A percentile compares a stretch with the other conserved stretches of the same genome.
These are phyloP conservation scores for Tachuris rubrigastra DNA, from an alignment of 2,113 vertebrate genomes.

Conservation along the genomic window DNA sequence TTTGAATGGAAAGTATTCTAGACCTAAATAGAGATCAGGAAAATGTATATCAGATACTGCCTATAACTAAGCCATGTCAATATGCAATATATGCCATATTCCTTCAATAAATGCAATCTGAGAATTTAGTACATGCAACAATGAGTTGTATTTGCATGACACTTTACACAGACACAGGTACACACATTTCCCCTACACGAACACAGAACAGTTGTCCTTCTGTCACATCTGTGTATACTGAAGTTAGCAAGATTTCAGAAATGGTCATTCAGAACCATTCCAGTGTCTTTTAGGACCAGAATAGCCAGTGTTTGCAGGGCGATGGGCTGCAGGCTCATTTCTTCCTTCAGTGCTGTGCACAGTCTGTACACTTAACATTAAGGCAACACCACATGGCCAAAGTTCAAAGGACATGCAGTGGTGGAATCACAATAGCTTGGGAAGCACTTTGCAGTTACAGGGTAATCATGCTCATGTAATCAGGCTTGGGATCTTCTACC, in stretches of 20 bases:
- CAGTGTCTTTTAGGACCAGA: not conserved
- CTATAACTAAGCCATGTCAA: not conserved
- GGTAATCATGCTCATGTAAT: not conserved
- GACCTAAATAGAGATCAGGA: not conserved
- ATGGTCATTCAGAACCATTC: not conserved
- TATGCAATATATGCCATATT: not conserved
- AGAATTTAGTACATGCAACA: not conserved
- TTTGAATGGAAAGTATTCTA: not conserved
- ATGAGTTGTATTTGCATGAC: not conserved
- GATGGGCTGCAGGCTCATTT: not conserved
- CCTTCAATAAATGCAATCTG: not conserved
- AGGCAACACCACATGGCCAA: not conserved
- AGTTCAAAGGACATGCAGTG: not conserved
- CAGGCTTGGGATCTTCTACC: not conserved
- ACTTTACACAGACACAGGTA: not conserved
- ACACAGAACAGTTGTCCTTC: not conserved
- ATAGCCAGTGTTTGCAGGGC: not conserved
- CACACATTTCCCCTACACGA: not conserved
- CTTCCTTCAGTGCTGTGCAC: not conserved
- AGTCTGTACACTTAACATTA: too few species aligned
- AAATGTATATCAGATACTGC: not conserved
- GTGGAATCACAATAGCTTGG: not conserved
- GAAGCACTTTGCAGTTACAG: not conserved
- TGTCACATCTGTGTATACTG: not conserved
- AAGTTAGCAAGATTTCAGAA: not conserved